Evolutionary conservation across 2,888 invertebrate species (phyloP), one percentile per base, ranked within the genome.

Genomic region (Oconnorella tubifera): DNA sequence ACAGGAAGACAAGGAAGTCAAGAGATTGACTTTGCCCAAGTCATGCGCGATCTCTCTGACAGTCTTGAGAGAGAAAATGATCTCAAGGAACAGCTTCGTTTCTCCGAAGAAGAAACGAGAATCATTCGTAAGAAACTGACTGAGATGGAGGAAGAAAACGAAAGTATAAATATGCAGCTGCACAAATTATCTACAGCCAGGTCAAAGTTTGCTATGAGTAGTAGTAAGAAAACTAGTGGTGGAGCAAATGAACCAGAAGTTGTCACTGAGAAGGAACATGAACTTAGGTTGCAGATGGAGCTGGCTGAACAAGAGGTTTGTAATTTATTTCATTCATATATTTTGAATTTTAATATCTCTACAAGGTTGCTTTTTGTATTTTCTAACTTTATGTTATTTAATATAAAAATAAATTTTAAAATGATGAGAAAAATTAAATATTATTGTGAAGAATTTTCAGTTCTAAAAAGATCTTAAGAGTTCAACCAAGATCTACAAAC

Each of bases 131-230:
- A 90, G 86, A 92, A 91, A 85, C 88, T 92, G 80, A 88, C 90
- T 80, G 89, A 94, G 78, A 88, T 94, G 82, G 96, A 96, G 85
- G 93, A 94, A 83, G 96, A 96, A 86, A 96, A 96, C 86, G 96
- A 97, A 84, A 91, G 91, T 75, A 87, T 95, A 84, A 89, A 91
- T 84, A 87, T 91, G 86, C 95, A 68, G 62, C 56, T 96, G 85
- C 91, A 93, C 87, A 94, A 94, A 88, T 90, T 95, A 89, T 91
- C 92, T 1, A 62, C 70, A 27, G 70, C 75, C 58, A 73, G 73
- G 56, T 62, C 60, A 49, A 64, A 62, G 50, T 33, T 33, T 31
- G 64, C 89, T 89, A 75, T 88, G 89, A 76, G 74, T 23, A 31
- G 29, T 27, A 48, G 49, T 28, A 57, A 40, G 40, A 48, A 27